These are phyloP conservation scores for Chloroclystis v-ata DNA, from an alignment of 2,888 invertebrate genomes.

Conservation along the genomic window DNA sequence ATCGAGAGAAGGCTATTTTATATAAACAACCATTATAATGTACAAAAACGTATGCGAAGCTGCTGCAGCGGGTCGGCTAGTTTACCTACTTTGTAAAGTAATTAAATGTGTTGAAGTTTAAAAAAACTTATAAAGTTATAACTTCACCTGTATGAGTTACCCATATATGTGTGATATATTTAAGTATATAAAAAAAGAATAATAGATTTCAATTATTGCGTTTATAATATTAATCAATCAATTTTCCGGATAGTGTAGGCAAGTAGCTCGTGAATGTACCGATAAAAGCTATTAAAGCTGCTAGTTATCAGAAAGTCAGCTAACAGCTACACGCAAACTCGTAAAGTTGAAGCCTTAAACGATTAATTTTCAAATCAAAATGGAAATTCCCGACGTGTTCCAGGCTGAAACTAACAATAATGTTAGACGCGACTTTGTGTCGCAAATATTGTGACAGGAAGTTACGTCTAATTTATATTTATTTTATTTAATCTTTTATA, in stretches of 20 bases:
- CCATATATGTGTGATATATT: too few species aligned
- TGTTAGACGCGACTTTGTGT: constrained; percentile 3
- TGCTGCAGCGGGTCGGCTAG: too few species aligned
- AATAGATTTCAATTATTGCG: background rate
- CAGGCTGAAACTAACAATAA: constrained; percentile 6
- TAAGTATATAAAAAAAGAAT: too few species aligned
- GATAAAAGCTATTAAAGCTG: constrained; percentile 16
- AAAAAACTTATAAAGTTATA: too few species aligned
- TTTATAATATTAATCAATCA: constrained; percentile 4
- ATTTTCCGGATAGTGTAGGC: constrained; percentile 9
- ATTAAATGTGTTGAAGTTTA: too few species aligned
- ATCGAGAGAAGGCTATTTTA: too few species aligned
- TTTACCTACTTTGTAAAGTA: too few species aligned
- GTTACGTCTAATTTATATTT: too few species aligned
- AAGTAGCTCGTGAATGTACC: constrained; percentile 5
- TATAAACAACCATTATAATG: too few species aligned
- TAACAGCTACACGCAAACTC: constrained; percentile 22
- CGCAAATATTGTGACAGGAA: constrained; percentile 1
- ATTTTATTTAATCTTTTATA: too few species aligned
- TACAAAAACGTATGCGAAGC: too few species aligned
- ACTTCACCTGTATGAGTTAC: too few species aligned
- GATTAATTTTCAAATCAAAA: constrained; percentile 26
- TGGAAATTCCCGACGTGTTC: constrained; percentile 22
- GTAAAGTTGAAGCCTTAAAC: constrained; percentile 20
- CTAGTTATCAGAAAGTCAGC: constrained; percentile 18